Base-by-base conservation (phyloP, 2,797 vertebrate genomes). In the Dendrocincla tyrannina region DNA sequence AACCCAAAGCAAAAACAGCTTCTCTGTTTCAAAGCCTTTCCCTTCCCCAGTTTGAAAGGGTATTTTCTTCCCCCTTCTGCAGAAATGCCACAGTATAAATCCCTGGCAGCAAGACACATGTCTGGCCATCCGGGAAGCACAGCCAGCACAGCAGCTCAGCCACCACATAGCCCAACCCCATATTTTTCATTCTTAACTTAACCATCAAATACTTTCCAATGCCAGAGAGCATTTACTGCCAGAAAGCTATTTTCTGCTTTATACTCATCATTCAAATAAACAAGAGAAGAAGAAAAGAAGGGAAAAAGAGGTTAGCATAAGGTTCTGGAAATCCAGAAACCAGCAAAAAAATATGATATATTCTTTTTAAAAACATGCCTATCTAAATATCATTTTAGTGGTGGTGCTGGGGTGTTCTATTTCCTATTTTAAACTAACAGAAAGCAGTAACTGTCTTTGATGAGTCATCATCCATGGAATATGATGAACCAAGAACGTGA, bases 151-250 rank as follows among this genome's bases (percentile, higher is more conserved):
- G 96, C 91, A 88, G 64, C 79, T 91, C 70, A 87, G 78, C 68
- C 81, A 85, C 78, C 62, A 66, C 59, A 42, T 79, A 88, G n/a
- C 88, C 72, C 89, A 91, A 47, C 20, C 58, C 84, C 37, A 0
- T 79, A 83, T 88, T 96, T 95, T 95, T 88, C 92, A 93, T 95
- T 94, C 91, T 88, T 94, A 82, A 91, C 64, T 87, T 95, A 89
- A 96, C 86, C 89, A 91, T 91, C 83, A 74, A 76, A 87, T 94
- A 80, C 11, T 90, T 96, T 79, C 73, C 80, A 73, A 73, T 35
- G 56, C 79, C 70, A 88, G 78, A 80, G 22, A 89, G 28, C 25
- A 41, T 85, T 83, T 91, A 77, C 19, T 92, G 66, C 76, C 90
- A 94, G 52, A 76, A 89, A 86, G 63, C 58, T 86, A 74, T 90